Base-by-base conservation (phyloP, 2,888 invertebrate species). In the Teleiodes luculella region DNA sequence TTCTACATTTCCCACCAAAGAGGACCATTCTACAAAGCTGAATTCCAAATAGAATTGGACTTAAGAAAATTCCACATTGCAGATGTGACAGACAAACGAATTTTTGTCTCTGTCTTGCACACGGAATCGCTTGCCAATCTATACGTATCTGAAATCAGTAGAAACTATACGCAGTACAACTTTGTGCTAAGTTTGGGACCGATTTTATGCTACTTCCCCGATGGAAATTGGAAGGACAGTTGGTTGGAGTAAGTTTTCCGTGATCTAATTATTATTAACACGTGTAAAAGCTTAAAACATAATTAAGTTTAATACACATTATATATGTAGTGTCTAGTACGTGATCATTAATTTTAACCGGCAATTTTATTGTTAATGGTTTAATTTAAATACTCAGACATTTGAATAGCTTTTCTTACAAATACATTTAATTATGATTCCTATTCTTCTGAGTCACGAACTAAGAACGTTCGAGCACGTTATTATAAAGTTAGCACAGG, bases 21-120 rank as follows among this genome's bases (percentile, higher is more conserved):
- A 55, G 92, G 92, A 7, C 90, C 90, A 2, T 96, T 96, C 78
- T 83, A 91, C 54, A 91, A 91, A 66, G 95, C 96, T 0, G 90
- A 93, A 59, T 97, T 97, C 73, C 94, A 95, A 64, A 92, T 94
- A 0, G 92, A 93, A 61, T 74, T 94, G 47, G 91, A 92, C 54
- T 75, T 91, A 8, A 86, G 76, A 61, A 94, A 94, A 74, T 96
- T 94, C 78, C 95, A 95, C 76, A 92, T 97, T 49, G 95, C 95
- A 0, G 97, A 97, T 75, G 95, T 96, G 11, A 93, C 95, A 0
- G 94, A 94, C 65, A 93, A 93, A 67, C 92, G 95, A 81, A 92
- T 95, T 60, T 93, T 97, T 74, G 92, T 97, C 60, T 95, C 96
- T 66, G 95, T 95, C 52, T 94, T 94, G 76, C 96, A 97, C 80